Conservation (phyloP, 2,888 invertebrate genomes). For the Xylota segnis region DNA sequence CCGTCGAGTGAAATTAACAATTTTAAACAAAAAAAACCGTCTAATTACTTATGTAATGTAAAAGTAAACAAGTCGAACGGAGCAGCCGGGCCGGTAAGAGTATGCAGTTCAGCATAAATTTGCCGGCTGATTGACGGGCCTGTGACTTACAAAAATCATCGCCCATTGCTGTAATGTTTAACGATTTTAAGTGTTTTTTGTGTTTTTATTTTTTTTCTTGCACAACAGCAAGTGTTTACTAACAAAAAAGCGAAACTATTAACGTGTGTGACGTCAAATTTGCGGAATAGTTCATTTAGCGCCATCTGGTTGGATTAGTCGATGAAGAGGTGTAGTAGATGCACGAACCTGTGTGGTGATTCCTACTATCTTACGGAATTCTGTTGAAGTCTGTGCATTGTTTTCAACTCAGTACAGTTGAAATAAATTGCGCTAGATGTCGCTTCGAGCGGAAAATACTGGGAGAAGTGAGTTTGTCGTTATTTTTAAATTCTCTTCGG, state of each 20-base stretch:
- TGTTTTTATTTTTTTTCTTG: constrained; percentile 5
- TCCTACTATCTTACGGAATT: background rate
- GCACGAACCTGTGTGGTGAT: too few species aligned
- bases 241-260: background rate
- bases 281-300: background rate
- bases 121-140: background rate
- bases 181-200: background rate
- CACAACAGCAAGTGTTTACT: background rate
- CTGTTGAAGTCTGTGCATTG: background rate
- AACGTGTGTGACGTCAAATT: background rate
- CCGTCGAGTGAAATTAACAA: constrained; percentile 11
- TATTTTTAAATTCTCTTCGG: too few species aligned
- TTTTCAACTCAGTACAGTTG: background rate
- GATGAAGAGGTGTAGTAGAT: background rate
- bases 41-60: constrained; percentile 42
- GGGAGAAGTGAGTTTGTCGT: too few species aligned
- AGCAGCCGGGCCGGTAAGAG: background rate
- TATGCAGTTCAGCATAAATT: background rate
- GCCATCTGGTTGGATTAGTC: constrained; percentile 1
- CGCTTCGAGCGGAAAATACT: too few species aligned
- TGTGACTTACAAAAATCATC: background rate
- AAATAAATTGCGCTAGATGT: background rate
- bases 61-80: constrained; percentile 6
- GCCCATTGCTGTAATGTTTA: constrained; percentile 1
- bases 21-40: constrained; percentile 20